These are phyloP conservation scores for Xenotilapia caudafasciata DNA, from an alignment of 2,113 vertebrate species.

Conservation along the genomic window DNA sequence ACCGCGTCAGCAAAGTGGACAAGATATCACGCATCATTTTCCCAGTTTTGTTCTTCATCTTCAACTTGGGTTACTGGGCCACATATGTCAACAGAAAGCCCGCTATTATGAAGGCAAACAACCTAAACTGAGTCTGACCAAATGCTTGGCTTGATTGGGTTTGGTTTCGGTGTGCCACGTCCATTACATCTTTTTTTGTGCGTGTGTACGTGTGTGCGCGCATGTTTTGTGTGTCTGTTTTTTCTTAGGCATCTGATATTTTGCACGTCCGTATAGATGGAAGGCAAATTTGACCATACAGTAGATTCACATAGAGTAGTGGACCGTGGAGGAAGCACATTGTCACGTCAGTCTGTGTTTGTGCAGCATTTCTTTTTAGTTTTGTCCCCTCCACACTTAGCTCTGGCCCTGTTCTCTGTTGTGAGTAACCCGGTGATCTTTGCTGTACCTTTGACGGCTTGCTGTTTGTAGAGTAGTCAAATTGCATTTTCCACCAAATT, in stretches of 20 bases:
- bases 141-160: constrained; percentile 24
- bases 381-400: constrained; percentile 3
- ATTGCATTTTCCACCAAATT: constrained; percentile 26
- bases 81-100: constrained; percentile 97
- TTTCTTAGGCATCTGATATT: constrained; percentile 51
- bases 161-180: constrained; percentile 28
- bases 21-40: constrained; percentile 99
- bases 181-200: constrained; percentile 40
- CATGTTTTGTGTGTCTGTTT: constrained; percentile 13
- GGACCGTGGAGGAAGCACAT: constrained; percentile 17
- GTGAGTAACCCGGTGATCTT: constrained; percentile 29
- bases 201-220: not conserved
- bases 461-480: constrained; percentile 36
- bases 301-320: constrained; percentile 21
- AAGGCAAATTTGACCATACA: constrained; percentile 35
- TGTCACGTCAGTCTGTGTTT: constrained; percentile 27
- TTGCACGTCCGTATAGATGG: constrained; percentile 59
- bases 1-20: constrained; percentile 99
- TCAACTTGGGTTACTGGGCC: constrained; percentile 97
- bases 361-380: constrained; percentile 9
- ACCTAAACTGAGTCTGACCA: constrained; percentile 77
- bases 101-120: constrained; percentile 87
- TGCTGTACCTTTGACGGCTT: constrained; percentile 40
- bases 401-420: constrained; percentile 40
- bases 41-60: constrained; percentile 96